Evolutionary conservation across 1,140 invertebrate genomes (phyloP).

Genomic region (Euglossa dilemma): DNA sequence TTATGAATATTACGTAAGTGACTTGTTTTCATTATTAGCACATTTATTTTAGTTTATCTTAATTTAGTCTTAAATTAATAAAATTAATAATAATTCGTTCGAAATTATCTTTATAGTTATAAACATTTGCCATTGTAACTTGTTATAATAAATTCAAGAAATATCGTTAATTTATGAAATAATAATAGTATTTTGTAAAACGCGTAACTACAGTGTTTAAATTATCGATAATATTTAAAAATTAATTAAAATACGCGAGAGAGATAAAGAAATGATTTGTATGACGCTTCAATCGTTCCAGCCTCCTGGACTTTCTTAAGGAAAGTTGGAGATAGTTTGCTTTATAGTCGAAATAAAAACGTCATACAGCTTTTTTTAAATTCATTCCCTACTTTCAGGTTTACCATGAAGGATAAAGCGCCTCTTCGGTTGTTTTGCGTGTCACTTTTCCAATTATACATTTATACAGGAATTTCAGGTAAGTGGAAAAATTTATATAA

Average conservation of each 20-base stretch:
- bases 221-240: neutral
- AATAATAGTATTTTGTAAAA: neutral
- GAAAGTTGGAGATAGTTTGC: conserved; percentile 16
- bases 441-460: neutral
- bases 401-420: conserved; percentile 25
- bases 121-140: no score
- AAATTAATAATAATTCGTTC: neutral
- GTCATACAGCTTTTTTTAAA: neutral
- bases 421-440: neutral
- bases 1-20: conserved; percentile 32
- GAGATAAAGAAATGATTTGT: neutral
- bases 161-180: neutral
- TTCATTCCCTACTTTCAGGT: conserved; percentile 27
- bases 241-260: neutral
- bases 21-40: no score
- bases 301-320: conserved; percentile 17
- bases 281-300: neutral
- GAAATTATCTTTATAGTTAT: no score
- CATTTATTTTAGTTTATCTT: neutral
- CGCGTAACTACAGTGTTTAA: neutral
- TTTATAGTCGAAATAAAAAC: neutral
- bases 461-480: conserved; percentile 16
- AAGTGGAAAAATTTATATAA: neutral
- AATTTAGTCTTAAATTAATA: neutral
- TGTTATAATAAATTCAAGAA: neutral